Conservation (phyloP, 2,888 invertebrate genomes). For the Drepanosiphum platanoidis region DNA sequence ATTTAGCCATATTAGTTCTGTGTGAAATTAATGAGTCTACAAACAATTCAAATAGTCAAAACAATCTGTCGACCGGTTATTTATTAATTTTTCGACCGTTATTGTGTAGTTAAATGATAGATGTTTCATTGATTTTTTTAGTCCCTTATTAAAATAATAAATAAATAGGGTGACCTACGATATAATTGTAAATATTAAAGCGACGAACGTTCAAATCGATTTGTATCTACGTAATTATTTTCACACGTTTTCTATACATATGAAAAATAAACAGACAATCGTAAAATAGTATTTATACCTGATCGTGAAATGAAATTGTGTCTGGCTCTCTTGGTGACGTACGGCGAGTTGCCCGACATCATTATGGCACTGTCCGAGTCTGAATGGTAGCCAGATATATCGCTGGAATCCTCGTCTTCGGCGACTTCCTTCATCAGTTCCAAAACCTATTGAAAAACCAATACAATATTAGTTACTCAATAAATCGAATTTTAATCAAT, state of each 20-base stretch:
- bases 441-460: slow-evolving; percentile 69
- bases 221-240: background rate
- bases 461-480: too few species aligned
- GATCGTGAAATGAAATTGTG: slow-evolving; percentile 69
- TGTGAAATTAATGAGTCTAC: too few species aligned
- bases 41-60: too few species aligned
- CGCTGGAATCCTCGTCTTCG: slow-evolving; percentile 73
- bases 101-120: too few species aligned
- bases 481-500: background rate
- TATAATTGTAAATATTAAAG: too few species aligned
- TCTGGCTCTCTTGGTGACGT: slow-evolving; percentile 68
- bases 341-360: slow-evolving; percentile 70
- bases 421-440: slow-evolving; percentile 76
- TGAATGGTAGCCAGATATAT: slow-evolving; percentile 81
- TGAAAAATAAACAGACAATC: background rate
- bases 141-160: too few species aligned
- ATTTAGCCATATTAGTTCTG: too few species aligned
- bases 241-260: background rate
- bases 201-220: too few species aligned
- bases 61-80: too few species aligned
- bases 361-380: slow-evolving; percentile 76
- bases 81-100: too few species aligned
- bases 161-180: too few species aligned
- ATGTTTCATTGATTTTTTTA: too few species aligned
- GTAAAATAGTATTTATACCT: slow-evolving; percentile 67